phyloP scores from a whole-genome alignment of 2,113 vertebrate species.

The Sclerurus mexicanus region DNA sequence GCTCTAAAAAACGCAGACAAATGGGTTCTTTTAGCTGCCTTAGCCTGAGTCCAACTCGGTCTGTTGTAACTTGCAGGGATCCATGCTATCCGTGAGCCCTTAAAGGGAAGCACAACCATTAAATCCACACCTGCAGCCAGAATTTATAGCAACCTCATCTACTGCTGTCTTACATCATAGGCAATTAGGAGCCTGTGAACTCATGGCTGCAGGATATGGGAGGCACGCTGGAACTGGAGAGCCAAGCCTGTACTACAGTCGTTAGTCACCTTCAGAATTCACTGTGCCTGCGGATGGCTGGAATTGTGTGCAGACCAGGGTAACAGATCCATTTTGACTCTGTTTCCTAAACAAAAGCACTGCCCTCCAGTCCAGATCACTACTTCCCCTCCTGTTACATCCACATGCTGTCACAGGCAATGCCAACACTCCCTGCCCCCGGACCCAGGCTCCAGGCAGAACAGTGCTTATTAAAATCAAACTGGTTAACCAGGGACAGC shows the following conservation, averaged over 20 bases:
- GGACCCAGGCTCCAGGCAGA: background rate
- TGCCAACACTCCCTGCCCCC: background rate
- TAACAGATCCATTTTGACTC: background rate
- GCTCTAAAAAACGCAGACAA: background rate
- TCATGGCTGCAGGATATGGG: conserved; percentile 53
- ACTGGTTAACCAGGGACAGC: background rate
- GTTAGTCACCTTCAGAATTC: background rate
- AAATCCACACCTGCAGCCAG: conserved; percentile 65
- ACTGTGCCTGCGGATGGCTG: background rate
- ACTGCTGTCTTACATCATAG: conserved; percentile 52
- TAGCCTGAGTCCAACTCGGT: background rate
- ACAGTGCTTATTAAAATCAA: background rate
- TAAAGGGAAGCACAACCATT: conserved; percentile 51
- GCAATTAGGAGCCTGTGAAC: conserved; percentile 58
- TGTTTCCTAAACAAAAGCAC: background rate
- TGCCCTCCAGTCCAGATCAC: background rate
- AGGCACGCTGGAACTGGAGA: background rate
- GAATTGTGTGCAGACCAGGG: background rate
- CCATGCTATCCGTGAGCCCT: conserved; percentile 15
- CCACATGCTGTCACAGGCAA: background rate
- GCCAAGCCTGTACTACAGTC: background rate
- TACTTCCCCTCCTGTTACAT: background rate
- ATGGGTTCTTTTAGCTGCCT: background rate
- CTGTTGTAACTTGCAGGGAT: conserved; percentile 56
- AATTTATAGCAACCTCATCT: conserved; percentile 59